Evolutionary conservation across 64 coral and sea anemone species (phyloP), one percentile per base, ranked within the genome.

Genomic region (Montipora sp.): DNA sequence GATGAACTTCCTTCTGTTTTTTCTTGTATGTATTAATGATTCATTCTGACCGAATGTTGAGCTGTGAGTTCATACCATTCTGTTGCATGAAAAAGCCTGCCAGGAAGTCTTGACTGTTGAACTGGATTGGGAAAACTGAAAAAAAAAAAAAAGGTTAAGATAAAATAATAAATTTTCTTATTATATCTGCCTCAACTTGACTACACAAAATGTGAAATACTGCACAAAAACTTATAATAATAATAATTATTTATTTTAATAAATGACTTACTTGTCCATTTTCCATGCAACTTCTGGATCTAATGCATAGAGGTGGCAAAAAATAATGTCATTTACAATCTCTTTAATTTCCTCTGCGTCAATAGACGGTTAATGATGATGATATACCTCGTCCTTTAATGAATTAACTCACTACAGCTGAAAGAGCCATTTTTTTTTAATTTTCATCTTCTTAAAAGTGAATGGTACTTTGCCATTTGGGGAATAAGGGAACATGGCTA

Each of bases 241-340:
- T 55, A 57, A 57, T 57, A 8, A 57, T 57, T 57, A 57, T 8
- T 57, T 8, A 57, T 57, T 57, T 57, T 57, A 36, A 36, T 36
- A 36, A 36, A 36, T 36, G 87, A 57, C 87, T 89, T 93, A 96
- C 95, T 87, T 86, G 13, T 96, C 95, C 91, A 96, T 90, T 90
- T 78, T 93, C 90, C 92, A 90, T 4, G 95, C 83, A n/a, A 96
- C 58, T 61, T 93, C 91, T 19, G 95, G 91, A 24, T 96, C 95
- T 96, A 68, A 57, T 16, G 5, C 0, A 63, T 63, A 4, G 14
- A 71, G 21, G 22, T 20, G 5, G 7, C 49, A 18, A 58, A 73
- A 57, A 57, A 8, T 57, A 57, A 11, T 11, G 11, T 11, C 53
- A 57, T 11, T 23, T 18, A 80, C 20, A 80, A 20, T 76, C 5